These are phyloP conservation scores for Microplitis mediator DNA, from an alignment of 1,140 invertebrate genomes.

Conservation along the genomic window DNA sequence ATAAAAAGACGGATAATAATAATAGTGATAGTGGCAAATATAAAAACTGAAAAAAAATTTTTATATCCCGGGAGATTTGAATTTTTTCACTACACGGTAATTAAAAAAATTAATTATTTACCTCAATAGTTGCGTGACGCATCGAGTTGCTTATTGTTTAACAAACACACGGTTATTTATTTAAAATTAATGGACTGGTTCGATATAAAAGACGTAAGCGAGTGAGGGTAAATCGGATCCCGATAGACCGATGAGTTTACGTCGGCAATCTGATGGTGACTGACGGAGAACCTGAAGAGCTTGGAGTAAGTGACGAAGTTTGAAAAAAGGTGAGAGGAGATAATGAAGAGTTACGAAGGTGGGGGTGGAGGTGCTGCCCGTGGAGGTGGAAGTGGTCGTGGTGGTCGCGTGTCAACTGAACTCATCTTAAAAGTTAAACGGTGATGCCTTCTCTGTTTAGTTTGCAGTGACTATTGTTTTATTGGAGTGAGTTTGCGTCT, in stretches of 20 bases:
- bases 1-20: not conserved
- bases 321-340: not conserved
- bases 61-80: no score
- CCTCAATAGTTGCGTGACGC: conserved; percentile 44
- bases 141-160: conserved; percentile 30
- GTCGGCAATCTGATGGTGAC: not conserved
- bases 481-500: no score
- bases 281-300: not conserved
- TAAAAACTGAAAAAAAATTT: not conserved
- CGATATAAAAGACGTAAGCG: no score
- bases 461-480: no score
- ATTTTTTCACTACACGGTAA: no score
- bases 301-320: conserved; percentile 7
- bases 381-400: not conserved
- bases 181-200: no score
- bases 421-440: no score
- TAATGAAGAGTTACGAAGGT: not conserved
- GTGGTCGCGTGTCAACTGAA: not conserved
- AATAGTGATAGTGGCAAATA: no score
- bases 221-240: no score
- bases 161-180: not conserved
- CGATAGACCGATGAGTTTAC: no score
- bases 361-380: not conserved
- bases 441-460: no score
- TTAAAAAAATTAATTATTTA: conserved; percentile 11